Conservation (phyloP, 2,797 vertebrate species). For the Eurystomus glaucurus region DNA sequence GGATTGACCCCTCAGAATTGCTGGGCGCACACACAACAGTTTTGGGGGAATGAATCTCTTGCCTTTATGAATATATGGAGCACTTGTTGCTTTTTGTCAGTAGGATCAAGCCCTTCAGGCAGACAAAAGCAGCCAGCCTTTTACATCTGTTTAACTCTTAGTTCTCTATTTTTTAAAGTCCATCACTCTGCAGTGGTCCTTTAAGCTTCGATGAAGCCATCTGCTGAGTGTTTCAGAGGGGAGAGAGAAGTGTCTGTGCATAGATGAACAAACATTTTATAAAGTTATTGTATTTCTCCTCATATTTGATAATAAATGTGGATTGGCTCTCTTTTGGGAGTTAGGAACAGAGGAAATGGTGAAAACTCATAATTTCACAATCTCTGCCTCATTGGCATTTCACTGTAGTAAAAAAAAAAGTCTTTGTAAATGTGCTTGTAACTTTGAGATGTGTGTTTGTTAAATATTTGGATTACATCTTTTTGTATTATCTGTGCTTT, state of each 20-base stretch:
- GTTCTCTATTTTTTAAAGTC: conserved; percentile 44
- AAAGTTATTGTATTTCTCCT: conserved; percentile 4
- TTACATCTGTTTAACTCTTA: conserved; percentile 30
- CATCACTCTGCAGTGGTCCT: conserved; percentile 36
- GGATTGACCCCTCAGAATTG: not conserved
- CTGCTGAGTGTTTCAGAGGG: conserved; percentile 55
- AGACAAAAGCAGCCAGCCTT: not conserved
- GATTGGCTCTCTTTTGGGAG: not conserved
- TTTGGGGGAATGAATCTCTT: not conserved
- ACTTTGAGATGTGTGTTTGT: not conserved
- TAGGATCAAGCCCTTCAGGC: not conserved
- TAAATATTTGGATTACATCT: conserved; percentile 30
- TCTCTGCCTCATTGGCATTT: not conserved
- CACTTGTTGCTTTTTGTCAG: not conserved
- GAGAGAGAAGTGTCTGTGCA: not conserved
- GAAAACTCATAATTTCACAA: not conserved
- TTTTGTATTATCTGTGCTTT: not conserved
- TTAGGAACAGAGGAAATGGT: not conserved
- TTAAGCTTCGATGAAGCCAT: conserved; percentile 45
- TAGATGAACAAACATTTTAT: not conserved
- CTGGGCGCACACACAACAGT: not conserved
- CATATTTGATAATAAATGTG: not conserved
- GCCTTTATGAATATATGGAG: not conserved
- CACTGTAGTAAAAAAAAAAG: not conserved
- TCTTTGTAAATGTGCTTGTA: not conserved